Evolutionary conservation across 1,140 invertebrate genomes (phyloP), one percentile per base, ranked within the genome.

Genomic region (Anthonomus grandis): DNA sequence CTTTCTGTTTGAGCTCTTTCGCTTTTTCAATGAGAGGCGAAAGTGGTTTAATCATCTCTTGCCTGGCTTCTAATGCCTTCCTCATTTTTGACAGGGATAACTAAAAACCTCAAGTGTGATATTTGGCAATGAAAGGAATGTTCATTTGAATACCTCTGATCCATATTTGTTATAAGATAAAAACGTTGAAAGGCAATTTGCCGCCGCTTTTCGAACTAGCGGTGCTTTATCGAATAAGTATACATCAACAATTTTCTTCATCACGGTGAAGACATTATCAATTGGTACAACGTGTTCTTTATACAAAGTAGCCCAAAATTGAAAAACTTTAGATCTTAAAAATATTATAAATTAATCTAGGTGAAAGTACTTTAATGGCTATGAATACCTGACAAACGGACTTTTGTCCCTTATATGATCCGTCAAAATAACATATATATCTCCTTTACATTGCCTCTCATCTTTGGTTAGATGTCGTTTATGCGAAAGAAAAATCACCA

Each of bases 341-440:
- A n/a, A n/a, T n/a, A n/a, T n/a, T n/a, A n/a, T n/a, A n/a, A n/a
- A n/a, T n/a, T n/a, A n/a, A n/a, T n/a, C n/a, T n/a, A n/a, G n/a
- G n/a, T n/a, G n/a, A n/a, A n/a, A n/a, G n/a, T n/a, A n/a, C n/a
- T n/a, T n/a, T n/a, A n/a, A n/a, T n/a, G n/a, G 9, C 9, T 45
- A 22, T 17, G 49, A 36, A 47, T 59, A 64, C 62, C 57, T 80
- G 0, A 89, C 86, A 65, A 83, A 84, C 23, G 85, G 80, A 72
- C 87, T 79, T 8, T 74, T 64, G 74, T 91, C 89, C 56, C 81
- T 75, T 36, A 89, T 79, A 68, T 90, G 87, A 23, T 87, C 83
- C 66, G 83, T 74, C 5, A 89, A 70, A 53, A 74, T 68, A 24
- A 79, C 76, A 2, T 87, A 66, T 49, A 85, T 79, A 51, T 80